Evolutionary conservation across 2,888 invertebrate genomes (phyloP).

Genomic region (Villa cingulata): DNA sequence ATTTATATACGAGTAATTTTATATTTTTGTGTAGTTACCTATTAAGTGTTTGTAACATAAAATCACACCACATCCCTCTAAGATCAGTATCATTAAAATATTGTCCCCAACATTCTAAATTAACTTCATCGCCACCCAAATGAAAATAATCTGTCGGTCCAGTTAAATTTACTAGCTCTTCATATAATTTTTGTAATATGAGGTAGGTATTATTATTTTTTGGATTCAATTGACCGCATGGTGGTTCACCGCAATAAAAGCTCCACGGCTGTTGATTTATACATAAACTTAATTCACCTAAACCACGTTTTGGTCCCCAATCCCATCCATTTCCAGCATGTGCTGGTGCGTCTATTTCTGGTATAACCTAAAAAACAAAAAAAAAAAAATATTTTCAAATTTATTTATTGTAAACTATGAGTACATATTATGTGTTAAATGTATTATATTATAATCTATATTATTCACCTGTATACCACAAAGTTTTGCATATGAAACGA

Average conservation of each 20-base stretch:
- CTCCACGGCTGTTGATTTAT: conserved; percentile 71
- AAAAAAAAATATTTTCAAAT: neutral
- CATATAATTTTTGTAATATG: conserved; percentile 58
- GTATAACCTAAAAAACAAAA: conserved; percentile 50
- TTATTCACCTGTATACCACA: conserved; percentile 71
- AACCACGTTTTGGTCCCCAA: conserved; percentile 61
- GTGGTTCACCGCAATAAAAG: conserved; percentile 65
- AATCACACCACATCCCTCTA: conserved; percentile 66
- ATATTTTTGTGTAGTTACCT: conserved; percentile 21
- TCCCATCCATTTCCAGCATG: conserved; percentile 81
- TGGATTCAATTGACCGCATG: conserved; percentile 75
- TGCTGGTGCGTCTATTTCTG: conserved; percentile 85
- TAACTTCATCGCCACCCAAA: conserved; percentile 55
- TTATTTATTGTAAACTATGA: neutral
- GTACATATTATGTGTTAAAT: neutral
- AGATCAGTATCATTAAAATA: conserved; percentile 62
- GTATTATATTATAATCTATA: conserved; percentile 28
- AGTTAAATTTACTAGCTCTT: conserved; percentile 58
- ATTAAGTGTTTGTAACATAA: conserved; percentile 50
- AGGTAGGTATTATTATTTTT: conserved; percentile 64
- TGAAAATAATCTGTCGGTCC: conserved; percentile 68
- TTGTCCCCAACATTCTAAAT: conserved; percentile 65
- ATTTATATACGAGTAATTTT: neutral
- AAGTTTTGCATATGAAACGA: conserved; percentile 63
- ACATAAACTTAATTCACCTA: conserved; percentile 67